Percentiles rank a stretch among this genome's conserved stretches.
Evolutionary conservation across 2,888 invertebrate species (phyloP).

Genomic region (Chalcosyrphus nemorum): DNA sequence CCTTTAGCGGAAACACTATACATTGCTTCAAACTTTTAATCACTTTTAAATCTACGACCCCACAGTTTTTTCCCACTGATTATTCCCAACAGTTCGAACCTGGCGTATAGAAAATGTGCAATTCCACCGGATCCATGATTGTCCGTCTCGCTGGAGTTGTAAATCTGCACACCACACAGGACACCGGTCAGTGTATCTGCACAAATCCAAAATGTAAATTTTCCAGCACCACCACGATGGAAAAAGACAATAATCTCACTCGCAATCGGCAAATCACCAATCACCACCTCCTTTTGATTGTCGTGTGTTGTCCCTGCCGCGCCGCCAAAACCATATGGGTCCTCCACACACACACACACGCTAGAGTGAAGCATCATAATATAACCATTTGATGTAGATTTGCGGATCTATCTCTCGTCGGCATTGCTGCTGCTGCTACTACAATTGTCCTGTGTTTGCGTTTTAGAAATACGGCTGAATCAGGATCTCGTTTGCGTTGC

Average conservation of each 20-base stretch:
- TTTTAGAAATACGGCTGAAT: constrained; percentile 59
- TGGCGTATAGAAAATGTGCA: not conserved
- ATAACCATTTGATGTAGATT: constrained; percentile 73
- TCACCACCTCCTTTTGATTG: constrained; percentile 61
- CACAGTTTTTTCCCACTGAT: not conserved
- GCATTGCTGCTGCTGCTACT: constrained; percentile 11
- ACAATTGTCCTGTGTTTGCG: constrained; percentile 62
- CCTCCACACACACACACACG: no score
- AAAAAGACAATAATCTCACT: constrained; percentile 66
- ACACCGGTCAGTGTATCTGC: constrained; percentile 39
- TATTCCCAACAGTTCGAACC: not conserved
- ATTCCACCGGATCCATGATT: constrained; percentile 33
- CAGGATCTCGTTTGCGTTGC: constrained; percentile 20
- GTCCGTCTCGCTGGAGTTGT: constrained; percentile 60
- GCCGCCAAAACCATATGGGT: constrained; percentile 54
- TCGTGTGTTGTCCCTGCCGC: not conserved
- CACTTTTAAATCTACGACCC: not conserved
- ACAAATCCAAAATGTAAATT: constrained; percentile 62
- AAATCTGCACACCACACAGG: constrained; percentile 61
- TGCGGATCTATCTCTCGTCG: constrained; percentile 65
- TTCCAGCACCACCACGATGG: constrained; percentile 7
- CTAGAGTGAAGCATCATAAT: constrained; percentile 63
- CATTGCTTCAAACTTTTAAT: no score
- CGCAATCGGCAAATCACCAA: constrained; percentile 68
- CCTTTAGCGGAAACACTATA: no score